Percentiles rank a stretch among this genome's conserved stretches.
phyloP scores from a whole-genome alignment of 2,113 vertebrate species.

The Gallinago media region DNA sequence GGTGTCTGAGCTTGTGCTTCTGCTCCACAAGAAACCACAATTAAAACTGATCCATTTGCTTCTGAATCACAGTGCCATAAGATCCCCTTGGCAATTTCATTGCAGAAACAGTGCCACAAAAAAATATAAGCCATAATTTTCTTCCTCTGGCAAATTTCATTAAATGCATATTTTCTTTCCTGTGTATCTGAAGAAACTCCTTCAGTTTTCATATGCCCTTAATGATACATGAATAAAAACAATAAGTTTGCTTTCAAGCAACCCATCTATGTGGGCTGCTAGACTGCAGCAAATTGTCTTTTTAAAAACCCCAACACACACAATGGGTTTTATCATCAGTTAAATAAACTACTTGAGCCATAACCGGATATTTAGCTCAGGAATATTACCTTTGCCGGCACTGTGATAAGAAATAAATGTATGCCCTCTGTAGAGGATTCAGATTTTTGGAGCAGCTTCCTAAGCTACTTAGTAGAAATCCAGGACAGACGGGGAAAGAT shows the following conservation, averaged over 20 bases:
- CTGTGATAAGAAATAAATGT: not conserved
- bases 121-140: not conserved
- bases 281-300: not conserved
- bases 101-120: not conserved
- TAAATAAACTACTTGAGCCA: not conserved
- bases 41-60: not conserved
- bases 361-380: not conserved
- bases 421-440: not conserved
- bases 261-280: not conserved
- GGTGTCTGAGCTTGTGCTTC: not conserved
- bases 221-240: not conserved
- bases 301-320: not conserved
- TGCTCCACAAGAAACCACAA: constrained; percentile 16
- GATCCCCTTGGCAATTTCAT: not conserved
- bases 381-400: not conserved
- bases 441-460: not conserved
- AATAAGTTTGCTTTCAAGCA: not conserved
- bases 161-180: not conserved
- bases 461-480: not conserved
- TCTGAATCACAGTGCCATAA: not conserved
- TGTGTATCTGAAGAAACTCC: not conserved
- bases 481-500: not conserved
- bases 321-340: not conserved
- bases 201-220: not conserved
- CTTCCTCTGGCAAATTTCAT: not conserved